phyloP scores from a whole-genome alignment of 2,797 vertebrate genomes.

The Trachops cirrhosus region DNA sequence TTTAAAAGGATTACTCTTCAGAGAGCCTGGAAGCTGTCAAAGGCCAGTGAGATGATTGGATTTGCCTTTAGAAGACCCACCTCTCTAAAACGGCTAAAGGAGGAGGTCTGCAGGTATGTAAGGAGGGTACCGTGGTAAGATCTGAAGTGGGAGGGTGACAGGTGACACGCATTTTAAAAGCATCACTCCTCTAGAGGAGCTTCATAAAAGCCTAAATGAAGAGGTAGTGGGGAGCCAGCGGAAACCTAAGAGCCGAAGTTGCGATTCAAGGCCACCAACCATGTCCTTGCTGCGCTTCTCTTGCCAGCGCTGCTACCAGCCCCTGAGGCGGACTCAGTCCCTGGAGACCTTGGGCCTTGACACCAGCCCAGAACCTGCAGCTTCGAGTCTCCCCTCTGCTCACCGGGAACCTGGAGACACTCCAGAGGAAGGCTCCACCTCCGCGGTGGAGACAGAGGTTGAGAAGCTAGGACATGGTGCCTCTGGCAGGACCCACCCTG shows the following conservation, averaged over 20 bases:
- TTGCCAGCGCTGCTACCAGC: constrained; percentile 51
- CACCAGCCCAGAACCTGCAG: too few relatives aligned
- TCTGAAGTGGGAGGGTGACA: neutral
- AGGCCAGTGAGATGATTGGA: neutral
- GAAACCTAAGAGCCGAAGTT: rapidly evolving
- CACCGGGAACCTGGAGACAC: neutral
- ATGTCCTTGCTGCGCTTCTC: constrained; percentile 15
- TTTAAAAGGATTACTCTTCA: constrained; percentile 15
- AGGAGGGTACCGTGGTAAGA: neutral
- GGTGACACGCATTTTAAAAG: neutral
- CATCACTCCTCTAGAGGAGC: neutral
- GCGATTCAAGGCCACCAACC: too few relatives aligned
- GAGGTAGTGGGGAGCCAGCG: neutral
- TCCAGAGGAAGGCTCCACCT: rapidly evolving
- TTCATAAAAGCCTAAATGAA: neutral
- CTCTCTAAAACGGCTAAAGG: neutral
- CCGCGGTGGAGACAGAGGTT: rapidly evolving
- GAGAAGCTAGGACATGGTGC: neutral
- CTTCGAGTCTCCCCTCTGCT: rapidly evolving
- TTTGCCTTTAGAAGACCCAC: neutral
- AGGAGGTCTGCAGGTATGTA: neutral
- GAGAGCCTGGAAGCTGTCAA: neutral
- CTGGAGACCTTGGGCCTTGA: rapidly evolving
- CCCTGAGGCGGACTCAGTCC: neutral
- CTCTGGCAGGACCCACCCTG: rapidly evolving